Percentiles rank a stretch among this genome's conserved stretches.
phyloP scores from a whole-genome alignment of 2,888 invertebrate genomes.

The Notocelia uddmanniana region DNA sequence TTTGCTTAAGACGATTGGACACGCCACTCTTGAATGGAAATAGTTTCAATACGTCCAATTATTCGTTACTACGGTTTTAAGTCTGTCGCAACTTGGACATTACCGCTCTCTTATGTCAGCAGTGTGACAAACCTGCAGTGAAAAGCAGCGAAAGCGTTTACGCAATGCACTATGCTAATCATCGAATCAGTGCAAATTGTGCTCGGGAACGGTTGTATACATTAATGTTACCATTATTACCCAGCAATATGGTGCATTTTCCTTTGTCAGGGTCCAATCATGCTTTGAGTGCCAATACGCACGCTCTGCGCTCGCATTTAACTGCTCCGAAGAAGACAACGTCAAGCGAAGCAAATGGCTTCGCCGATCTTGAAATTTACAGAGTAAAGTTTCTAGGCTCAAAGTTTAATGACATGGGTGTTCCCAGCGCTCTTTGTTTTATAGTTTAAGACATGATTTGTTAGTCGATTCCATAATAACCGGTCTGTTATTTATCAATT shows the following conservation, averaged over 20 bases:
- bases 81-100: constrained; percentile 5
- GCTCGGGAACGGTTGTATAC: not conserved
- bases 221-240: constrained; percentile 11
- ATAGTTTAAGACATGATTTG: not conserved
- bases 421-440: too few species aligned
- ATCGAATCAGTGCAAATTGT: constrained; percentile 29
- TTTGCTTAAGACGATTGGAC: too few species aligned
- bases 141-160: constrained; percentile 69
- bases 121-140: constrained; percentile 47
- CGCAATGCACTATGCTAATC: constrained; percentile 55
- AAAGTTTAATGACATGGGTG: not conserved
- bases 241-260: constrained; percentile 15
- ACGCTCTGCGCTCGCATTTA: constrained; percentile 4
- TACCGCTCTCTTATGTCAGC: constrained; percentile 39
- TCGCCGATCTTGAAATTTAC: not conserved
- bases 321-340: not conserved
- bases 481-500: constrained; percentile 4
- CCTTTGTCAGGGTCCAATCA: constrained; percentile 1
- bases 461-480: constrained; percentile 20
- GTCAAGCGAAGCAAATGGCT: not conserved
- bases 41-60: too few species aligned
- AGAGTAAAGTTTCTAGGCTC: not conserved
- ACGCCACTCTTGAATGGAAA: too few species aligned
- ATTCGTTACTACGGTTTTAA: not conserved
- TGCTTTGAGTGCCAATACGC: constrained; percentile 8